Percentiles rank a stretch among this genome's conserved stretches.
Conservation (phyloP, 1,140 invertebrate genomes). For the Drosophila quadrilineata region DNA sequence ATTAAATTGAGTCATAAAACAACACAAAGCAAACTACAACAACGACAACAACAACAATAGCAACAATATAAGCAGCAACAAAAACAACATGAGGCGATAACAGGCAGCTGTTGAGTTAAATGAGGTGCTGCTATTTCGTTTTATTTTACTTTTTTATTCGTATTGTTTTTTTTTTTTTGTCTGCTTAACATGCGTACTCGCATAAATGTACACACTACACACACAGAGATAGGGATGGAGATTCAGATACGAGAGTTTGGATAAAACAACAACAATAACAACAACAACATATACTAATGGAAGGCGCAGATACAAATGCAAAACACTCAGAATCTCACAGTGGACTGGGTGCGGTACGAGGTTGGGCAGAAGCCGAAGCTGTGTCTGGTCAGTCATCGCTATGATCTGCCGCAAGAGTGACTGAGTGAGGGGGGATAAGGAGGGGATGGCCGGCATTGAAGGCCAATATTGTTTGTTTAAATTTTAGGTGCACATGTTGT, state of each 20-base stretch:
- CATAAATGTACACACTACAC: conserved; percentile 42
- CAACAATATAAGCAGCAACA: no score
- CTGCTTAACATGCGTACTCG: conserved; percentile 63
- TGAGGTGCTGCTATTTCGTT: conserved; percentile 57
- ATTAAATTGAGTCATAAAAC: conserved; percentile 77
- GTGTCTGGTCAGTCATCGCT: not conserved
- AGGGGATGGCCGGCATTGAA: conserved; percentile 45
- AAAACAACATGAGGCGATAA: no score
- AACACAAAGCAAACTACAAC: conserved; percentile 39
- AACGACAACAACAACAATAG: conserved; percentile 10
- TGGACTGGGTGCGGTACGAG: conserved; percentile 5
- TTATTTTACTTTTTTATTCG: conserved; percentile 37
- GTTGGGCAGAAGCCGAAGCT: no score
- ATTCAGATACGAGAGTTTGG: no score
- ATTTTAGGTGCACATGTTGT: conserved; percentile 42
- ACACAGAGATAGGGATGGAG: conserved; percentile 15
- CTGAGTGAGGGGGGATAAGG: not conserved
- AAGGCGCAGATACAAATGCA: conserved; percentile 46
- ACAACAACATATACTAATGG: conserved; percentile 12
- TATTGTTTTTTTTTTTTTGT: not conserved
- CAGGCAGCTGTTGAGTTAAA: conserved; percentile 61
- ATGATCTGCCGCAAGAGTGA: not conserved
- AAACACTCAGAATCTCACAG: conserved; percentile 34
- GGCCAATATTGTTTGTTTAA: conserved; percentile 79
- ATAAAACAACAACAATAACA: no score